phyloP scores from a whole-genome alignment of 2,113 vertebrate species.

The Tonatia bakeri region DNA sequence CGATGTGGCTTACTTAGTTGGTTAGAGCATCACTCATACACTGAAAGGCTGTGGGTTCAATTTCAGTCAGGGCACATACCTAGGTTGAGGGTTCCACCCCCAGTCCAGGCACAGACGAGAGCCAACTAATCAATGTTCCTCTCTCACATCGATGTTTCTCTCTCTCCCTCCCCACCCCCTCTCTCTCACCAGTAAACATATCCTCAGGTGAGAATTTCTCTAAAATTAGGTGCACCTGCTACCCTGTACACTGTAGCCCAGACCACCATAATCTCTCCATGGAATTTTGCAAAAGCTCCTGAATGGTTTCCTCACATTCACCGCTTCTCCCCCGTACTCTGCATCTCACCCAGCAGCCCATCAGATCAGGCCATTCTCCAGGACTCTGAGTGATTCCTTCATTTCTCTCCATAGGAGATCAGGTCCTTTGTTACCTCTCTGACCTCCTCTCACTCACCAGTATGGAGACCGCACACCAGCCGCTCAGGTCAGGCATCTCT shows the following conservation, averaged over 20 bases:
- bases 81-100: too few relatives aligned
- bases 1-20: too few relatives aligned
- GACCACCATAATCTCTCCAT: not conserved
- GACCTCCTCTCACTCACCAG: not conserved
- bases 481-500: not conserved
- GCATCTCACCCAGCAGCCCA: not conserved
- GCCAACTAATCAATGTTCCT: too few relatives aligned
- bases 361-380: not conserved
- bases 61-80: too few relatives aligned
- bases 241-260: not conserved
- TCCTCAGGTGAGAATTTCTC: not conserved
- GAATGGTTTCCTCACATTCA: not conserved
- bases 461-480: not conserved
- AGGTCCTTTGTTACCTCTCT: not conserved
- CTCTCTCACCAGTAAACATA: too few relatives aligned
- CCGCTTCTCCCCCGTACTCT: not conserved
- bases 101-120: too few relatives aligned
- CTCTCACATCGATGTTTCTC: too few relatives aligned
- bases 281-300: not conserved
- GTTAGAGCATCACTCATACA: too few relatives aligned
- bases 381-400: not conserved
- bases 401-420: not conserved
- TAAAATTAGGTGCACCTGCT: not conserved
- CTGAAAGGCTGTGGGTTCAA: too few relatives aligned
- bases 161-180: too few relatives aligned